Conservation (phyloP, 2,888 invertebrate genomes). For the Cryptocheilus praepositus region DNA sequence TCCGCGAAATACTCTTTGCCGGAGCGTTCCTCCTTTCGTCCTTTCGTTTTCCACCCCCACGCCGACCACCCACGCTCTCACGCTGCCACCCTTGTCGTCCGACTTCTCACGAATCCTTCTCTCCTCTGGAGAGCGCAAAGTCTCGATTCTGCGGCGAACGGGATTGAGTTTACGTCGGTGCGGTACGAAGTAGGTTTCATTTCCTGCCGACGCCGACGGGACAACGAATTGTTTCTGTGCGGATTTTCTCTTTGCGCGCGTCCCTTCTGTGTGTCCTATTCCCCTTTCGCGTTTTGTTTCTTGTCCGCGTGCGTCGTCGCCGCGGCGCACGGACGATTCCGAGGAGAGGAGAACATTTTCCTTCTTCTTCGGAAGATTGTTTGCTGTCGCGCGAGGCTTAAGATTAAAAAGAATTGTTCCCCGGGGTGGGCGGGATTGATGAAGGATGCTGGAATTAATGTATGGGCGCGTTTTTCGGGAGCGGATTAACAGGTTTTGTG, state of each 20-base stretch:
- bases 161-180: constrained; percentile 31
- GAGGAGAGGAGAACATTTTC: not conserved
- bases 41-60: constrained; percentile 18
- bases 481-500: too few species aligned
- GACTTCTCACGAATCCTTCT: constrained; percentile 8
- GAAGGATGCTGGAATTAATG: too few species aligned
- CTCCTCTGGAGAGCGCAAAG: constrained; percentile 15
- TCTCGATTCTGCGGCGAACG: constrained; percentile 30
- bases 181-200: constrained; percentile 28
- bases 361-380: not conserved
- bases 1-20: constrained; percentile 41
- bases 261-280: not conserved
- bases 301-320: not conserved
- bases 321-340: not conserved
- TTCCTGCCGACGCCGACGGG: constrained; percentile 23
- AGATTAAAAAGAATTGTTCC: too few species aligned
- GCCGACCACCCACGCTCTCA: constrained; percentile 2
- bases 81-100: constrained; percentile 1
- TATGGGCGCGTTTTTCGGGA: too few species aligned
- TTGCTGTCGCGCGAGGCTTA: not conserved
- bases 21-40: constrained; percentile 10
- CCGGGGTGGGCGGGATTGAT: too few species aligned
- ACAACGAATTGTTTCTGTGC: constrained; percentile 30
- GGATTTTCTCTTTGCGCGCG: not conserved
- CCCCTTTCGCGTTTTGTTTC: not conserved